Percentiles rank a stretch among this genome's conserved stretches.
These are phyloP conservation scores for Hyperoplus lanceolatus DNA, from an alignment of 2,797 vertebrate species.

Conservation along the genomic window DNA sequence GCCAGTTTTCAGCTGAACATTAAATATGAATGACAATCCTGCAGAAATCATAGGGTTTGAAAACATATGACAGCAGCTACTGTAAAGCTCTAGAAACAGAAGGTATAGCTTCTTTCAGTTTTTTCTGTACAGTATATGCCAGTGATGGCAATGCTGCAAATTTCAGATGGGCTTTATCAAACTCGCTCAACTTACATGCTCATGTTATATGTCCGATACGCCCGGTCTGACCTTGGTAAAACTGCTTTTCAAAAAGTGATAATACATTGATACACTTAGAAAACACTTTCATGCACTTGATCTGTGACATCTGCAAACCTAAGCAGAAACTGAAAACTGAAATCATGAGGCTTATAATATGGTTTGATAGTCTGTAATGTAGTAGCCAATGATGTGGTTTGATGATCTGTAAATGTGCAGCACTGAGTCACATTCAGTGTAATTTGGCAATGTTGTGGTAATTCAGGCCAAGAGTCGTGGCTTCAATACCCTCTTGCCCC, in stretches of 20 bases:
- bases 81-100: background rate
- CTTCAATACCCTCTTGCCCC: slow-evolving; percentile 10
- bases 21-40: slow-evolving; percentile 41
- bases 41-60: slow-evolving; percentile 22
- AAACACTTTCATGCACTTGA: background rate
- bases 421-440: slow-evolving; percentile 20
- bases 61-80: slow-evolving; percentile 10
- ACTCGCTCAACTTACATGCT: too few relatives aligned
- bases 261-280: background rate
- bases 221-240: too few relatives aligned
- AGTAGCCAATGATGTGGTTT: background rate
- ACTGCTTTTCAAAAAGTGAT: background rate
- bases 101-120: background rate
- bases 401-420: slow-evolving; percentile 7
- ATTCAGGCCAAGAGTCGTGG: slow-evolving; percentile 42
- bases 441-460: slow-evolving; percentile 23
- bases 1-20: slow-evolving; percentile 16
- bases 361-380: slow-evolving; percentile 8
- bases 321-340: slow-evolving; percentile 23
- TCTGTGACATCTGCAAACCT: slow-evolving; percentile 17
- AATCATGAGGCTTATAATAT: slow-evolving; percentile 22
- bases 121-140: background rate
- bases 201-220: too few relatives aligned
- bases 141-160: background rate
- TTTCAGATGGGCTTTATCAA: background rate